Base-by-base conservation (phyloP, 1,140 invertebrate genomes). In the Helicoverpa zea region DNA sequence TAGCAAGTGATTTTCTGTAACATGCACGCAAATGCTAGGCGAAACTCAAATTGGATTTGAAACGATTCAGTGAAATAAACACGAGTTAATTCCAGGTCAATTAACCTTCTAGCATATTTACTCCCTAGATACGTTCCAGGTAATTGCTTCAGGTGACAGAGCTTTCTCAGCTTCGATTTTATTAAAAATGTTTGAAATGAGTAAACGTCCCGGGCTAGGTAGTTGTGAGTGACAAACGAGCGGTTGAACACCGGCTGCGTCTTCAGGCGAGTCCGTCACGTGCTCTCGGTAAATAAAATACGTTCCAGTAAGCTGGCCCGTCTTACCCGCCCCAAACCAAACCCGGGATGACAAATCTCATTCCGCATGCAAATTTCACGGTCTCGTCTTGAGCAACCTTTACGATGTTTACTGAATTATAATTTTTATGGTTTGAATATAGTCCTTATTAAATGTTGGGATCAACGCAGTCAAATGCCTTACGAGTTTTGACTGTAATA, bases 161-260 rank as follows among this genome's bases (percentile, higher is more conserved):
- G 64, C 52, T 63, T 58, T 68, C 79, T 70, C 58, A 78, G 52
- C 77, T 84, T 81, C 79, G 85, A 87, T 85, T 56, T 75, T 86
- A 89, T 87, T 86, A 88, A 23, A 23, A 87, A 88, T 82, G 87
- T 84, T 83, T 86, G 76, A 83, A 84, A 87, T 84, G 84, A 88
- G 80, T 81, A 87, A 90, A 86, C 84, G 82, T 84, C 78, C 81
- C 75, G 77, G 82, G 80, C 76, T 73, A 82, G 81, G 87, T 88
- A 89, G 89, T 90, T 89, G 86, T 84, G 81, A 83, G 82, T 89
- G 87, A 92, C 87, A 91, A 91, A 92, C 84, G 89, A 88, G 83
- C 86, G 86, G 88, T 86, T 86, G 86, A 86, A 84, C 84, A 78
- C 86, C 87, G 82, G 84, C 84, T 88, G 87, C 81, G 85, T 83